Base-by-base conservation (phyloP, 1,140 invertebrate genomes). In the Globodera rostochiensis region DNA sequence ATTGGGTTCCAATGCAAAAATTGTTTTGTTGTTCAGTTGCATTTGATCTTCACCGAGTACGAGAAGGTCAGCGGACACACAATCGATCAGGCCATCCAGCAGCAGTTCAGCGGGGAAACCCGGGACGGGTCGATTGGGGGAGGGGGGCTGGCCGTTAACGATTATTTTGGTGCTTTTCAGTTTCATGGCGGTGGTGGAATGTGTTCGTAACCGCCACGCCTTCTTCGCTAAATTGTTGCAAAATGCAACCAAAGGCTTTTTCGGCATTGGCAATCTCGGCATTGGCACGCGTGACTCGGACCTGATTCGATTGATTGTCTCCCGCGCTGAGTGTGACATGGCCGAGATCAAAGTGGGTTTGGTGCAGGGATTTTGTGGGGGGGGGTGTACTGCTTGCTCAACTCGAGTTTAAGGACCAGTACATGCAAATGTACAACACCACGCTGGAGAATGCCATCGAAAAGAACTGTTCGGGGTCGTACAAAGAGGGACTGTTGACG, bases 221-320 rank as follows among this genome's bases (percentile, higher is more conserved):
- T 97, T 95, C 91, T 97, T 97, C 91, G 96, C 96, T 74, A 94
- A 96, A 89, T 93, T 94, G 85, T 91, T 98, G 13, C 93, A 97
- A 87, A 93, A 95, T 70, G 93, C 94, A 71, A 96, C 98, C 95
- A 94, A 87, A 70, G 19, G 57, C 15, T 64, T 64, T 15, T 15
- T 64, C 57, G 88, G 88, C 11, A 75, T 89, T 36, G 88, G 36
- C 36, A 36, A 36, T 15, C 57, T 64, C 57, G 88, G 88, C 11
- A 75, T 89, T 15, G 88, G 88, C 76, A 92, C 91, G 15, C 90
- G 92, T 74, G 92, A 92, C 85, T 89, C 90, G 60, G 90, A 90
- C 8, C 84, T 92, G 1, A 89, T 91, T 45, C 81, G 92, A 36
- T 83, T 91, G 4, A 87, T 92, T 79, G 91, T 92, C 11, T 90